Conservation (phyloP, 1,140 invertebrate genomes). For the Drosophila repletoides region DNA sequence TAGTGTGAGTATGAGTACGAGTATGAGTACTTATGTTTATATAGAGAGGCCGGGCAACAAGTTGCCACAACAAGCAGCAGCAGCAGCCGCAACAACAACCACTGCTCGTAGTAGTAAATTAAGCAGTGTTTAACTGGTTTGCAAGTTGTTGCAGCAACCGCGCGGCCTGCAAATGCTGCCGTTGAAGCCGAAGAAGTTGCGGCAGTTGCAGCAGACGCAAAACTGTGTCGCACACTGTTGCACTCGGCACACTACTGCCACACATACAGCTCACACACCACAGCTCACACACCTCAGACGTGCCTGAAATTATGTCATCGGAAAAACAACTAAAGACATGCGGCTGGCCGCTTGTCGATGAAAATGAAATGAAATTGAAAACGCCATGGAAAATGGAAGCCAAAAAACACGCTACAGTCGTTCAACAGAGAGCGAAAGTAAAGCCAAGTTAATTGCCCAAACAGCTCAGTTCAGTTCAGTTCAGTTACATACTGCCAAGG, state of each 20-base stretch:
- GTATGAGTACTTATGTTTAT: no score
- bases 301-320: constrained; percentile 73
- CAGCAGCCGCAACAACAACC: neutral
- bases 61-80: constrained; percentile 26
- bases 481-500: neutral
- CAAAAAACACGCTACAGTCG: constrained; percentile 15
- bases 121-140: constrained; percentile 55
- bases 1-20: no score
- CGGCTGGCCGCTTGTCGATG: constrained; percentile 32
- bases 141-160: constrained; percentile 63
- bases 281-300: constrained; percentile 24
- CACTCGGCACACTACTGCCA: no score
- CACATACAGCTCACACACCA: constrained; percentile 9
- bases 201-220: constrained; percentile 54
- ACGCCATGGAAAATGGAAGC: constrained; percentile 34
- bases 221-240: constrained; percentile 69
- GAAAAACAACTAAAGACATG: constrained; percentile 49
- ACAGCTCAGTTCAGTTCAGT: neutral
- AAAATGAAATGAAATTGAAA: constrained; percentile 55
- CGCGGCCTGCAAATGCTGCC: constrained; percentile 43
- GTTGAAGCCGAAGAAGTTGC: constrained; percentile 58
- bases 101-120: constrained; percentile 22
- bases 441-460: neutral
- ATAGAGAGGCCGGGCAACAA: constrained; percentile 54
- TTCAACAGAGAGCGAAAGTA: constrained; percentile 50